These are phyloP conservation scores for Muscicapa striata DNA, from an alignment of 2,797 vertebrate genomes.

Conservation along the genomic window DNA sequence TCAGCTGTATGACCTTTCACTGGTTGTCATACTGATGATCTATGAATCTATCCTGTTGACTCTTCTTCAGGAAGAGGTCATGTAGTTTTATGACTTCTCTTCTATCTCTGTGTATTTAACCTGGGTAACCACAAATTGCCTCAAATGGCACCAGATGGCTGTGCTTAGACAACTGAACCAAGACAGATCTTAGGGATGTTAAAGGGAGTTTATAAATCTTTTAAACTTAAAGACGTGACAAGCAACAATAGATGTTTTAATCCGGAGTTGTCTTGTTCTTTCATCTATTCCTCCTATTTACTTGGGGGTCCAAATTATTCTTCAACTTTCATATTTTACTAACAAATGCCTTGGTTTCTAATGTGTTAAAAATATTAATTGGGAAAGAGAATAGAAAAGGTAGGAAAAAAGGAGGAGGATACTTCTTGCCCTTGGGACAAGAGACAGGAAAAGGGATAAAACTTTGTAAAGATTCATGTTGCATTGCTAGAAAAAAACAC, in stretches of 20 bases:
- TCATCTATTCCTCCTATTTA: background rate
- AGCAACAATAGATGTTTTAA: background rate
- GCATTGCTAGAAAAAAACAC: rapidly evolving
- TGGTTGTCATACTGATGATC: background rate
- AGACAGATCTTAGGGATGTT: background rate
- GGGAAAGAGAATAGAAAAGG: background rate
- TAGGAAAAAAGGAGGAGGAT: background rate
- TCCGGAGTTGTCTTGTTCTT: background rate
- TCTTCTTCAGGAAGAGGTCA: background rate
- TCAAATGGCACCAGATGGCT: background rate
- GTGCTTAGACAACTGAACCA: background rate
- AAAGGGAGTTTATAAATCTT: background rate
- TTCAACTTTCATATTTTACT: background rate
- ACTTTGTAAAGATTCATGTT: background rate
- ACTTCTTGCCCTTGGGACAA: background rate
- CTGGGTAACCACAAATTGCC: rapidly evolving
- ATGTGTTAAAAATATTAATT: background rate
- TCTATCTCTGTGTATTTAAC: background rate
- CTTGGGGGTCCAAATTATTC: background rate
- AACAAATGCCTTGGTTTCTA: background rate
- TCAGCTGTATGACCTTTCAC: background rate
- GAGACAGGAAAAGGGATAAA: background rate
- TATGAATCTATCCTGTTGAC: background rate
- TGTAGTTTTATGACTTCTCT: background rate
- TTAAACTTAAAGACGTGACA: background rate